Base-by-base conservation (phyloP, 1,140 invertebrate species). In the Drosophila trapezifrons region DNA sequence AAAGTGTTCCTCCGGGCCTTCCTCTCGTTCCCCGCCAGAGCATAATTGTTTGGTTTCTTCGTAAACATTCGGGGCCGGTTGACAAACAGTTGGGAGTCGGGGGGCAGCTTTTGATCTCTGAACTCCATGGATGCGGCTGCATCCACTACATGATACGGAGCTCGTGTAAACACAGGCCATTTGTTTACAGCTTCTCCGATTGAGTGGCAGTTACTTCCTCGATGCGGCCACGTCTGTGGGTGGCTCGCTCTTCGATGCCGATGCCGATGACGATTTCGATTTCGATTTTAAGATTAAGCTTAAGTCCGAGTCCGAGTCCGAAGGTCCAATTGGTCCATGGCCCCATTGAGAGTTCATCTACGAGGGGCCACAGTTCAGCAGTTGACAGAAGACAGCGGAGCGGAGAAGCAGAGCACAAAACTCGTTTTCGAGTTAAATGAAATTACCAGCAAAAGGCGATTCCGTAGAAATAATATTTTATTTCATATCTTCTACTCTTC, bases 381-480 rank as follows among this genome's bases (percentile, higher is more conserved):
- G 74, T 71, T 87, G 84, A 76, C 84, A 83, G 78, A 54, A 78
- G 63, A 66, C 37, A 43, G 46, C 45, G n/a, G 25, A 67, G 43
- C 58, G 25, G 10, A 73, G 51, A 58, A 57, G 47, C 65, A 55
- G 55, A 76, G 80, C 57, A 81, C 47, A 54, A 79, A 84, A 87
- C 83, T 89, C 57, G 83, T 87, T 89, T 85, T 77, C 83, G 69
- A 60, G 72, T 77, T 87, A 89, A 87, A 87, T 71, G 64, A 87
- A 87, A 87, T 87, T 87, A 87, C 84, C 83, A 87, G 84, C 67
- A 72, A 77, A 46, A 71, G 76, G 80, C 83, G 76, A 64, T 87
- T 87, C 83, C 72, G 65, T 77, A 87, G 83, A 87, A 87, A 72
- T 87, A 58, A 56, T 78, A 71, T 81, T 70, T 60, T 76, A 65